Evolutionary conservation across 1,140 invertebrate species (phyloP), one percentile per base, ranked within the genome.

Genomic region (Alviniconcha marisindica): DNA sequence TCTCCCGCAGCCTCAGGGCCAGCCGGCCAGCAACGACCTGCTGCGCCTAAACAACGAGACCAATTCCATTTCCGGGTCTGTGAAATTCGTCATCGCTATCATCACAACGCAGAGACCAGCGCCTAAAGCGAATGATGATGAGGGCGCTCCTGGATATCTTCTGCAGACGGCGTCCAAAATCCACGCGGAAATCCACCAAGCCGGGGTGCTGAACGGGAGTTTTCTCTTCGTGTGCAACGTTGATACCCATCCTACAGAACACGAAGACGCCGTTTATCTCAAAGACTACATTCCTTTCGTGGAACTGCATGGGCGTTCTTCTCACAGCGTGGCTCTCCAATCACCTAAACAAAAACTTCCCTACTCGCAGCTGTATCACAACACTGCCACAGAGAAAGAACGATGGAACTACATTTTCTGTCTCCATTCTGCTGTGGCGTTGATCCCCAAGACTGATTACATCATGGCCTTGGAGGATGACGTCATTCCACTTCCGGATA

Each of bases 391-490:
- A 33, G 24, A 84, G 0, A 77, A 81, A 48, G 86, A 88, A 51
- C 81, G 48, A 15, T 44, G 60, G 31, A 86, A 88, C 44, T 88
- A 87, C 81, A 77, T 82, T 28, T 88, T 83, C 66, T 88, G 87
- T 48, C 36, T 88, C 48, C 82, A 85, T 28, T 84, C 81, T 4
- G 83, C 85, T 0, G 38, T 81, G 33, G 33, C 31, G 0, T 77
- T 82, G 54, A 42, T 74, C 33, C 69, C 86, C 2, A 38, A 69
- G 42, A 87, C 78, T 82, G 71, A 85, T 40, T 36, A 87, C n/a
- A 71, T 88, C 63, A n/a, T n/a, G n/a, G n/a, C n/a, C n/a, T 24
- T 87, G 18, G 86, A 88, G 82, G 87, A 88, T 66, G 87, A 88
- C 81, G 87, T 82, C 36, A 31, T 88, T 24, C 81, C 83, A 3